These are phyloP conservation scores for Zophobas morio DNA, from an alignment of 1,140 invertebrate genomes.

Conservation along the genomic window DNA sequence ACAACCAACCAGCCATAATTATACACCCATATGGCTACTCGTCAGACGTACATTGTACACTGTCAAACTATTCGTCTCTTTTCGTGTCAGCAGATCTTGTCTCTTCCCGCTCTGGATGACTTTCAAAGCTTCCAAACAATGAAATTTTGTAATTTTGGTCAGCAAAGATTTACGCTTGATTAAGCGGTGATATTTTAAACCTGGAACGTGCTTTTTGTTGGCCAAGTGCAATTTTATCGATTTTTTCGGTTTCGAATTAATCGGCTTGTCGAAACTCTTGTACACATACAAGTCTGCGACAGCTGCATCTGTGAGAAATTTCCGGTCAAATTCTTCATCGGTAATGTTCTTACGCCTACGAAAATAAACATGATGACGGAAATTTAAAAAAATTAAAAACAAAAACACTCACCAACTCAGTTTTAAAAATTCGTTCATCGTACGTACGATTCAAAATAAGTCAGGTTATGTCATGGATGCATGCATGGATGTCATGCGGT, in stretches of 20 bases:
- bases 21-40: no score
- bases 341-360: constrained; percentile 40
- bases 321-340: constrained; percentile 16
- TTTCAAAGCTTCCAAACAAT: constrained; percentile 59
- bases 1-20: constrained; percentile 25
- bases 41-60: constrained; percentile 52
- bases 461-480: constrained; percentile 29
- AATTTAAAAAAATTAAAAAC: background rate
- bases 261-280: constrained; percentile 47
- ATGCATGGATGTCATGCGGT: background rate
- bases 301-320: constrained; percentile 50
- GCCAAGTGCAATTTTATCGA: constrained; percentile 15
- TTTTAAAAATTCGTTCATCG: constrained; percentile 54
- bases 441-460: constrained; percentile 19
- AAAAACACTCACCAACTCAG: constrained; percentile 46
- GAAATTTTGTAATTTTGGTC: constrained; percentile 51
- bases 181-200: constrained; percentile 37
- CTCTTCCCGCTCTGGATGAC: constrained; percentile 51
- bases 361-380: constrained; percentile 17
- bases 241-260: constrained; percentile 23
- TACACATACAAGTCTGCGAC: constrained; percentile 50
- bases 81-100: constrained; percentile 10
- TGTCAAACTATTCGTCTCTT: constrained; percentile 40
- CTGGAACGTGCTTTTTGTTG: constrained; percentile 44
- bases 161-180: constrained; percentile 50